Evolutionary conservation across 2,888 invertebrate genomes (phyloP).

Genomic region (Venusia cambrica): DNA sequence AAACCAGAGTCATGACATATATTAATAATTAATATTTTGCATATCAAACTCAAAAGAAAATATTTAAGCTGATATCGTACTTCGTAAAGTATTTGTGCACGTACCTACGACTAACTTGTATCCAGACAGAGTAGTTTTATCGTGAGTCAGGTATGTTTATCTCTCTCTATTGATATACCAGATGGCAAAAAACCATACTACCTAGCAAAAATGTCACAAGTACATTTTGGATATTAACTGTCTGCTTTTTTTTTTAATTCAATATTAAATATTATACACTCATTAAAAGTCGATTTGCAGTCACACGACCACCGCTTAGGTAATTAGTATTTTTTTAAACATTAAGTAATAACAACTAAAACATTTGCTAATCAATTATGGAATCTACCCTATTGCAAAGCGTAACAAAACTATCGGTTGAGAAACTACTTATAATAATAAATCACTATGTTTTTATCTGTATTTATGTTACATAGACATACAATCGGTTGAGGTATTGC

Average conservation of each 20-base stretch:
- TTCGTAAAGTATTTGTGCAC: no score
- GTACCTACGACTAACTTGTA: no score
- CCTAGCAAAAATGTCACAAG: conserved; percentile 42
- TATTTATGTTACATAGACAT: conserved; percentile 35
- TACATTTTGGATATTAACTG: conserved; percentile 43
- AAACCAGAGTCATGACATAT: no score
- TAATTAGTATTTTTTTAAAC: conserved; percentile 41
- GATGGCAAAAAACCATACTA: conserved; percentile 31
- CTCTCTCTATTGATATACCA: no score
- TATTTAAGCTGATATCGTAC: no score
- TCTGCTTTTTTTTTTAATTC: conserved; percentile 48
- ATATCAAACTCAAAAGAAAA: no score
- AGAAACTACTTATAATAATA: conserved; percentile 61
- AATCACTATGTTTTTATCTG: conserved; percentile 64
- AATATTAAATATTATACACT: conserved; percentile 56
- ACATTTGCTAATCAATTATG: conserved; percentile 53
- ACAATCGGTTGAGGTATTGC: conserved; percentile 49
- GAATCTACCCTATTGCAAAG: conserved; percentile 63
- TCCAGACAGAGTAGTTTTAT: no score
- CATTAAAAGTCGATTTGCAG: conserved; percentile 46
- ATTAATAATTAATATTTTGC: no score
- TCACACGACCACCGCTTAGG: conserved; percentile 34
- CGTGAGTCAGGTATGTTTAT: no score
- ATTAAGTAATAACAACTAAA: conserved; percentile 51
- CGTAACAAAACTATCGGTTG: conserved; percentile 65